Evolutionary conservation across 2,113 vertebrate species (phyloP).

Genomic region (Psephotus haematonotus): DNA sequence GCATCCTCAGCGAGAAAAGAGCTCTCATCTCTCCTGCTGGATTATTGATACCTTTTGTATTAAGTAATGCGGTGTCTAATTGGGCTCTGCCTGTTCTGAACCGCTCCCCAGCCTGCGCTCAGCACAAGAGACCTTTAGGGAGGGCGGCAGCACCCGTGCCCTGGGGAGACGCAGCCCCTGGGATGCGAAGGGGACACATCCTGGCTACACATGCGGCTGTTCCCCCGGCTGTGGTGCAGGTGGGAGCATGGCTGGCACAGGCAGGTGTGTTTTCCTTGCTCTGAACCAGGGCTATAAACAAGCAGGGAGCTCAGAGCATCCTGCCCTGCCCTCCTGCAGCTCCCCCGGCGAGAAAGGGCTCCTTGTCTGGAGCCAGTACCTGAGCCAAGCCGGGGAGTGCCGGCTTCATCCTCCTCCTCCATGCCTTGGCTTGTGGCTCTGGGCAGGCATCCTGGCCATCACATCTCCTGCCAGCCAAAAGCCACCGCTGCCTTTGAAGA

Average conservation of each 20-base stretch:
- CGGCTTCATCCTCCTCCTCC: neutral
- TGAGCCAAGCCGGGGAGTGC: neutral
- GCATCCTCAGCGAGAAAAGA: neutral
- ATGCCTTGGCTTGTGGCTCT: neutral
- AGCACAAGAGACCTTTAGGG: neutral
- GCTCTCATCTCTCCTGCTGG: constrained; percentile 1
- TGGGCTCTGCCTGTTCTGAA: neutral
- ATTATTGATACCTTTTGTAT: constrained; percentile 56
- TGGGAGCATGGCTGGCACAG: neutral
- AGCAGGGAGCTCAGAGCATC: constrained; percentile 49
- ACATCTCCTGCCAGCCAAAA: constrained; percentile 44
- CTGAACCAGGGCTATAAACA: constrained; percentile 36
- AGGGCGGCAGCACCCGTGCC: rapidly evolving
- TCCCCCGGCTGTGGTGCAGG: constrained; percentile 12
- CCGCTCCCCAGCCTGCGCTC: rapidly evolving
- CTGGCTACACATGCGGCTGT: neutral
- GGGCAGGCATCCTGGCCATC: neutral
- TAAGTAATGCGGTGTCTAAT: neutral
- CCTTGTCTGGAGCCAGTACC: constrained; percentile 61
- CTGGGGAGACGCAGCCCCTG: neutral
- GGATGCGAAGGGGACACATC: neutral
- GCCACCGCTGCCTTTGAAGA: constrained; percentile 14
- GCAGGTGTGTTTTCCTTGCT: constrained; percentile 43
- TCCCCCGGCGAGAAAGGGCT: constrained; percentile 53
- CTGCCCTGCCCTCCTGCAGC: neutral